These are phyloP conservation scores for western clawed frog (Xenopus tropicalis) DNA, from an alignment of 2,113 vertebrate genomes.

Conservation along the genomic window DNA sequence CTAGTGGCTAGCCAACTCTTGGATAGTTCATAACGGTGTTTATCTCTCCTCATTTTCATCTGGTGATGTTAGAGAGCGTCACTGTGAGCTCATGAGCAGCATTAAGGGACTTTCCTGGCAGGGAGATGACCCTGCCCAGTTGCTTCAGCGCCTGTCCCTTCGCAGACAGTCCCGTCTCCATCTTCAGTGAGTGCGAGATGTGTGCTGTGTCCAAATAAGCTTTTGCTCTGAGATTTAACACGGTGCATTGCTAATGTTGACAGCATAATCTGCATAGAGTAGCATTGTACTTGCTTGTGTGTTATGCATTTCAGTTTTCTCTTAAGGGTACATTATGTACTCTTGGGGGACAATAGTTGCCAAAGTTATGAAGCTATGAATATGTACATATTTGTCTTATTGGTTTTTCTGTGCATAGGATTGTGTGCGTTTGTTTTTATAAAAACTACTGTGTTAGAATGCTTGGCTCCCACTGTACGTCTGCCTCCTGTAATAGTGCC, in stretches of 20 bases:
- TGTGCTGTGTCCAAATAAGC: background rate
- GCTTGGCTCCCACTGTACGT: too few species aligned
- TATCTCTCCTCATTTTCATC: conserved; percentile 44
- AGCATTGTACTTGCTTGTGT: background rate
- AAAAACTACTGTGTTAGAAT: too few species aligned
- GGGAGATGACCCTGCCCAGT: conserved; percentile 87
- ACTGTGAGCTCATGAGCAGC: conserved; percentile 93
- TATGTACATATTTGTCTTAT: too few species aligned
- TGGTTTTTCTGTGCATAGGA: too few species aligned
- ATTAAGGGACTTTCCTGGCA: conserved; percentile 95
- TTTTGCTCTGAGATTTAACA: background rate
- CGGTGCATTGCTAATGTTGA: background rate
- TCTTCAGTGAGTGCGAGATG: conserved; percentile 82
- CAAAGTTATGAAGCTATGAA: too few species aligned
- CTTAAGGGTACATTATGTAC: too few species aligned
- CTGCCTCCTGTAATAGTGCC: too few species aligned
- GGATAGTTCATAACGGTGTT: too few species aligned
- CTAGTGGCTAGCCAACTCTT: too few species aligned
- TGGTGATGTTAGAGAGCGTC: conserved; percentile 80
- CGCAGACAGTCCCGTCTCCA: conserved; percentile 80
- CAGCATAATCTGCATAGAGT: background rate
- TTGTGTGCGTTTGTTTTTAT: too few species aligned
- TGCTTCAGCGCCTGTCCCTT: conserved; percentile 86
- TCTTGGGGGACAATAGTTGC: too few species aligned
- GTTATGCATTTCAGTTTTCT: background rate